Base-by-base conservation (phyloP, 2,797 vertebrate species). In the Gorsachius magnificus region DNA sequence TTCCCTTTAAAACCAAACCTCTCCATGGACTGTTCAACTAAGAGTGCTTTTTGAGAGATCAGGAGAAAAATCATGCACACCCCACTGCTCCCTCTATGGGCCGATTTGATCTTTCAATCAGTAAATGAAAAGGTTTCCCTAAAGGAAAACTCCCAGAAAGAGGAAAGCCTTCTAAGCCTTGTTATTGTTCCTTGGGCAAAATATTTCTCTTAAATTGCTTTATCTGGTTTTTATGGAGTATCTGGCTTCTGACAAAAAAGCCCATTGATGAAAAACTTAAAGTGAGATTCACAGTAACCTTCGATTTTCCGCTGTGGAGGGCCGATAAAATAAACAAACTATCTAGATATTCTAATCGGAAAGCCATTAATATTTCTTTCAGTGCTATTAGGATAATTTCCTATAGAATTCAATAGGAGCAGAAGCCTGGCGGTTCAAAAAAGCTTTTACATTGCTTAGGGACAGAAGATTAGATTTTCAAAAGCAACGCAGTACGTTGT, bases 61-160 rank as follows among this genome's bases (percentile, higher is more conserved):
- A 72, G 84, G 82, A 93, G 82, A 29, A 91, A 76, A 89, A 83
- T 68, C 82, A 31, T 20, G 61, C 76, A 43, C 85, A 65, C 85
- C 68, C 92, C 87, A 57, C 76, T 93, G 82, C 91, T 94, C 72
- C 87, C 87, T 94, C 91, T 78, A 70, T 15, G 71, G 89, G 89
- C 95, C 38, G 61, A 93, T 93, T 77, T 87, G 75, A 81, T 87
- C 92, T 93, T 93, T 89, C 91, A 68, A 79, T 96, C 80, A 69
- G 79, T 28, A 83, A 93, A 92, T 78, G 82, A 94, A 96, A 93
- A 94, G 50, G 38, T 91, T 90, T 93, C 95, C 94, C 93, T 86
- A 20, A 92, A 95, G 96, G 65, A 91, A 91, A 96, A 90, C 84
- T 95, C 92, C 63, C 35, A 70, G 84, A 64, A 93, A 74, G 78